phyloP scores from a whole-genome alignment of 2,113 vertebrate species.

The Pleuronectes platessa region DNA sequence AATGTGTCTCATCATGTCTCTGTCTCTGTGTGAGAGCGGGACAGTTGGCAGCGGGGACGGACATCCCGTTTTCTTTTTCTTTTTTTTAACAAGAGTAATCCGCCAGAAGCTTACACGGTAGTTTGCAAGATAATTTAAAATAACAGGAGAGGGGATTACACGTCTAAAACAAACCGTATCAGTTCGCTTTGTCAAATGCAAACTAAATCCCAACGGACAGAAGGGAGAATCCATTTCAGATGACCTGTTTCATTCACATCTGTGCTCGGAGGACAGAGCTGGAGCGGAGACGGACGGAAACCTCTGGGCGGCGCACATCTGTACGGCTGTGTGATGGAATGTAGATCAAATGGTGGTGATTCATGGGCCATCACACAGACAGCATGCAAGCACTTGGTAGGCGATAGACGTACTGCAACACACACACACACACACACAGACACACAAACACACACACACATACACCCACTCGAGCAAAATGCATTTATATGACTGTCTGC shows the following conservation, averaged over 20 bases:
- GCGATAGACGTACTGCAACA: background rate
- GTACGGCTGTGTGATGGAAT: slow-evolving; percentile 32
- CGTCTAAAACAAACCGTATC: slow-evolving; percentile 55
- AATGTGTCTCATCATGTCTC: background rate
- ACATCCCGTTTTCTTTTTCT: background rate
- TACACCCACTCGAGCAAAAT: slow-evolving; percentile 24
- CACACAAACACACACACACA: background rate
- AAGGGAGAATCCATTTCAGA: slow-evolving; percentile 64
- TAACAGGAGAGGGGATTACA: slow-evolving; percentile 59
- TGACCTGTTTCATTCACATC: slow-evolving; percentile 73
- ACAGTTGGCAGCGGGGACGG: background rate
- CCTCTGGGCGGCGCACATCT: slow-evolving; percentile 57
- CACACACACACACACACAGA: background rate
- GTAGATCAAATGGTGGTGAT: slow-evolving; percentile 45
- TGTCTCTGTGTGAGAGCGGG: background rate
- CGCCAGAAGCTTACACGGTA: slow-evolving; percentile 65
- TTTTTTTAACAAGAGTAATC: slow-evolving; percentile 55
- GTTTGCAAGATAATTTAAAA: slow-evolving; percentile 56
- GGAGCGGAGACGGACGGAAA: slow-evolving; percentile 17
- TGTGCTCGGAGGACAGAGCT: slow-evolving; percentile 39
- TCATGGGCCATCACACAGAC: slow-evolving; percentile 23
- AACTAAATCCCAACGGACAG: slow-evolving; percentile 51
- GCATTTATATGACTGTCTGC: slow-evolving; percentile 40
- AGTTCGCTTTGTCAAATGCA: slow-evolving; percentile 41
- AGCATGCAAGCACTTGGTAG: slow-evolving; percentile 10